Conservation (phyloP, 2,888 invertebrate genomes). For the Galerucella calmariensis region DNA sequence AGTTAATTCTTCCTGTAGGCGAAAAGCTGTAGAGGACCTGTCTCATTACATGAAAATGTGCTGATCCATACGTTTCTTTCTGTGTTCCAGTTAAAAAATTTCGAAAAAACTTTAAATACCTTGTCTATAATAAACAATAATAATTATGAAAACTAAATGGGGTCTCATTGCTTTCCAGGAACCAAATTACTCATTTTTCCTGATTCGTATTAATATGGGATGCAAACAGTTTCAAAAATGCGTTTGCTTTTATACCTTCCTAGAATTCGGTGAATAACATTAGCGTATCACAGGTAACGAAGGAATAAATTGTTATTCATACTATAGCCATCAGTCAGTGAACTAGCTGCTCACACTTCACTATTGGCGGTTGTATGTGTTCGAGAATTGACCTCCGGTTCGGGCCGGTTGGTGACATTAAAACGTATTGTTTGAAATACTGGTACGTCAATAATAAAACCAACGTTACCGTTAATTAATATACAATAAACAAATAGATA, state of each 20-base stretch:
- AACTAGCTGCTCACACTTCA: not conserved
- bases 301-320: not conserved
- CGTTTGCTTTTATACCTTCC: not conserved
- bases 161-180: too few species aligned
- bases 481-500: not conserved
- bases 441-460: not conserved
- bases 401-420: not conserved
- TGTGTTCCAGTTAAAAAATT: too few species aligned
- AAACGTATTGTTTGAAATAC: not conserved
- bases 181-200: too few species aligned
- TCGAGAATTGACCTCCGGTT: constrained; percentile 7
- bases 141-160: too few species aligned
- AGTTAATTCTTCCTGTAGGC: too few species aligned
- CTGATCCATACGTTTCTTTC: too few species aligned
- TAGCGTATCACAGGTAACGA: not conserved
- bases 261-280: not conserved
- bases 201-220: too few species aligned
- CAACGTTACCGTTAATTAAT: not conserved
- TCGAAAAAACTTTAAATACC: too few species aligned
- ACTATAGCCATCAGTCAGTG: not conserved
- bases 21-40: too few species aligned
- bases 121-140: too few species aligned
- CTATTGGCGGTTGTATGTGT: not conserved
- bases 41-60: too few species aligned
- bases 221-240: too few species aligned